Base-by-base conservation (phyloP, 2,888 invertebrate genomes). In the Subacronicta megacephala region DNA sequence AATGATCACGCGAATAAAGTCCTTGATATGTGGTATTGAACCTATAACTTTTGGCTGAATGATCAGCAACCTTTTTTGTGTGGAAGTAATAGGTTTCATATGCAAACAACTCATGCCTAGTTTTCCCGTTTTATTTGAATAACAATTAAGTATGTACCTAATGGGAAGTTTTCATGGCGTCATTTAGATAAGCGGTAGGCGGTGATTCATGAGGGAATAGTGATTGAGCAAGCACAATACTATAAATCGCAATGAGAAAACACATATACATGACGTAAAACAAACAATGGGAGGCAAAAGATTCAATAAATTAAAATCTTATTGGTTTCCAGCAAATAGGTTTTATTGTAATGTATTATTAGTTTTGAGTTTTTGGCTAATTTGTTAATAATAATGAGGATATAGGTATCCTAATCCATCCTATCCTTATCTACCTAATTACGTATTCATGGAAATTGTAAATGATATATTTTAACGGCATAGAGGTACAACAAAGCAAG, bases 201-300 rank as follows among this genome's bases (percentile, higher is more conserved):
- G 26, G 38, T 63, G 64, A 70, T 36, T 66, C 64, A 66, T 51
- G 45, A 49, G 41, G 26, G 64, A 10, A 35, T n/a, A 41, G 16
- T n/a, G 50, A 63, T 52, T 29, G 37, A 35, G 16, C 4, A 18
- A 4, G 18, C 4, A 18, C 18, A 2, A 31, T 4, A 31, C n/a
- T 31, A 12, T 12, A 31, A 44, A 17, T 47, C 37, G 44, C 57
- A 49, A 62, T 35, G 46, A 43, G 50, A 51, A 53, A 69, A 69
- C 31, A 35, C 18, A 37, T 18, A 26, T 20, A 26, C 26, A 26
- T 26, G 26, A 10, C 9, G 20, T 9, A 33, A 33, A 46, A 31
- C 35, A 18, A 55, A 46, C 31, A 67, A 29, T 55, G 13, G 15
- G 26, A 36, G 31, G 45, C 35, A 62, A 43, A 53, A 31, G 3